A percentile compares a stretch with the other conserved stretches of the same genome.
These are phyloP conservation scores for Sebastes itinus DNA, from an alignment of 2,797 vertebrate species.

Conservation along the genomic window DNA sequence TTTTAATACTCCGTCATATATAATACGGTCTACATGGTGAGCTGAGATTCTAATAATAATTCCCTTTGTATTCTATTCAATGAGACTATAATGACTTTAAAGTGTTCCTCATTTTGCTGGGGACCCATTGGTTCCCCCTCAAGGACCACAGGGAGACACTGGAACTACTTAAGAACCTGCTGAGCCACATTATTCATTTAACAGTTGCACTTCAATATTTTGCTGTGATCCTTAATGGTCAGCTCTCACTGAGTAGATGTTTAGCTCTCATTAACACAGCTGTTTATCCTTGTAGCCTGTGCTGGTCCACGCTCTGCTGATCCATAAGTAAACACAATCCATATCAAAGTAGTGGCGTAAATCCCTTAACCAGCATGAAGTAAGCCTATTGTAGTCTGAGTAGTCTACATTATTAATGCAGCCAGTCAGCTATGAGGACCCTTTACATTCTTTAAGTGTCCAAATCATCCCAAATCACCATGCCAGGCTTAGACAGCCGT, in stretches of 20 bases:
- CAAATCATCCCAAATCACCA: not conserved
- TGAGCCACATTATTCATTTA: not conserved
- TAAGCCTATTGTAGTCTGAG: not conserved
- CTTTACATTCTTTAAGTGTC: not conserved
- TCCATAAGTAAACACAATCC: not conserved
- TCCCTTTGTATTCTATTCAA: not conserved
- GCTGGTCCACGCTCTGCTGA: slow-evolving; percentile 12
- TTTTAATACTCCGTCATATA: not conserved
- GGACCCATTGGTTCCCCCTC: not conserved
- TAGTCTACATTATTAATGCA: slow-evolving; percentile 13
- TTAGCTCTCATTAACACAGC: slow-evolving; percentile 1
- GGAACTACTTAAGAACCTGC: not conserved
- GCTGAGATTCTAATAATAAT: not conserved
- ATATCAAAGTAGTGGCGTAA: not conserved
- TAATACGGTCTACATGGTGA: not conserved
- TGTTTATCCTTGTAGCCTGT: slow-evolving; percentile 5
- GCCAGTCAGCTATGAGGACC: not conserved
- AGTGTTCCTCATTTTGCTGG: not conserved
- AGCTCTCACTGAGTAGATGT: not conserved
- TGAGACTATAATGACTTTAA: not conserved
- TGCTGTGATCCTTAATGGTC: not conserved
- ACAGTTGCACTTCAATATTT: not conserved
- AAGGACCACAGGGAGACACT: not conserved
- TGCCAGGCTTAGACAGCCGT: not conserved
- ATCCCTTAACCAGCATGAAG: slow-evolving; percentile 7